Percentiles rank a stretch among this genome's conserved stretches.
These are phyloP conservation scores for Molanna angustata DNA, from an alignment of 2,888 invertebrate genomes.

Conservation along the genomic window DNA sequence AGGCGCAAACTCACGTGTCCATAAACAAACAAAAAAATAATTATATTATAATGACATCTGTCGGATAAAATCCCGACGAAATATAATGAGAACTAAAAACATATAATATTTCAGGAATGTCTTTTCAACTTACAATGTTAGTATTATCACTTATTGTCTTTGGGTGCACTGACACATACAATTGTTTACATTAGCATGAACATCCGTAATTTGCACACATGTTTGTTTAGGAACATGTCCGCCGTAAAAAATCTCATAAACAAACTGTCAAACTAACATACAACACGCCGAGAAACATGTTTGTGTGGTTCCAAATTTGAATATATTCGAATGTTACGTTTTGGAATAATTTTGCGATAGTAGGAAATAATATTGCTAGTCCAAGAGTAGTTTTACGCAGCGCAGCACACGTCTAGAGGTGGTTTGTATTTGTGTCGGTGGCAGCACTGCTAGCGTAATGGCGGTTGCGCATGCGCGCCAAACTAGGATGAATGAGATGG, in stretches of 20 bases:
- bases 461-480: conserved; percentile 22
- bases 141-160: no score
- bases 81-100: no score
- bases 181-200: conserved; percentile 19
- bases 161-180: conserved; percentile 7
- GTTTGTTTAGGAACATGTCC: conserved; percentile 10
- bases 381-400: conserved; percentile 16
- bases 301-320: conserved; percentile 9
- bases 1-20: no score
- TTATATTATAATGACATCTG: no score
- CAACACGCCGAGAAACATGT: background rate
- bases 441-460: conserved; percentile 10
- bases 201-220: conserved; percentile 13
- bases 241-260: no score
- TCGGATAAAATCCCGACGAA: no score
- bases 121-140: no score
- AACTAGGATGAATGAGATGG: no score
- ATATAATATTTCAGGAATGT: no score
- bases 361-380: conserved; percentile 13
- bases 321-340: background rate
- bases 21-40: no score
- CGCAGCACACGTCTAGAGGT: conserved; percentile 16
- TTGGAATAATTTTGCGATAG: conserved; percentile 9
- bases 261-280: no score
- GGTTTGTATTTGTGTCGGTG: conserved; percentile 16